Conservation (phyloP, 2,113 vertebrate species). For the Phrynocephalus versicolor region DNA sequence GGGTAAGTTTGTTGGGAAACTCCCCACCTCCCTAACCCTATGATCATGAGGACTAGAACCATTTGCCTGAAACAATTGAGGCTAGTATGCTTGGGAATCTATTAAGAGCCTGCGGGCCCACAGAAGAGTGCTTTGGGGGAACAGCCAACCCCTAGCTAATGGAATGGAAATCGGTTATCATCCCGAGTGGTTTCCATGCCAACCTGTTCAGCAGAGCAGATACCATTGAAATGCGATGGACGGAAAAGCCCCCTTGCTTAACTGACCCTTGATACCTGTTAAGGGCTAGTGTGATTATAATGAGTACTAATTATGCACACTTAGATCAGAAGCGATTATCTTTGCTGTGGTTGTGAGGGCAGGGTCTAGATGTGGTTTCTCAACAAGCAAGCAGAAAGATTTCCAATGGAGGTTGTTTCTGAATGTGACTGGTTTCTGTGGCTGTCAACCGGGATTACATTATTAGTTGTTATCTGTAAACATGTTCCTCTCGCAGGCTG, state of each 20-base stretch:
- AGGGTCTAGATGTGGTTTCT: constrained; percentile 5
- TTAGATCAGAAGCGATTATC: constrained; percentile 20
- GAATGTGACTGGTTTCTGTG: background rate
- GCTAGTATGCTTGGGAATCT: background rate
- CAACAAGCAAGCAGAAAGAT: background rate
- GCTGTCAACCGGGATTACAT: constrained; percentile 15
- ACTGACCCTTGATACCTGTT: background rate
- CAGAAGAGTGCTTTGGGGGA: constrained; percentile 6
- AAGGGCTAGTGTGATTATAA: accelerated
- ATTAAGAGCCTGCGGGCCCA: constrained; percentile 13
- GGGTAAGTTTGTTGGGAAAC: no score
- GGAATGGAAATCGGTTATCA: constrained; percentile 15
- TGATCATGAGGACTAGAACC: constrained; percentile 19
- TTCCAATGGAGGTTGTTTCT: background rate
- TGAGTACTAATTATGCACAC: constrained; percentile 31
- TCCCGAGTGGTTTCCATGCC: constrained; percentile 8
- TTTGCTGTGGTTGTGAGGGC: background rate
- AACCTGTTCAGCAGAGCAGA: constrained; percentile 22
- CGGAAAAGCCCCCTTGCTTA: constrained; percentile 19
- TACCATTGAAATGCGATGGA: background rate
- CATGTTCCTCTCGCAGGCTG: background rate
- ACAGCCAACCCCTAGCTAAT: background rate
- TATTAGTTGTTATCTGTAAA: background rate
- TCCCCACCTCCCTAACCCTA: no score
- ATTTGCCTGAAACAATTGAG: background rate